Conservation (phyloP, 1,140 invertebrate genomes). For the Leptopilina clavipes region DNA sequence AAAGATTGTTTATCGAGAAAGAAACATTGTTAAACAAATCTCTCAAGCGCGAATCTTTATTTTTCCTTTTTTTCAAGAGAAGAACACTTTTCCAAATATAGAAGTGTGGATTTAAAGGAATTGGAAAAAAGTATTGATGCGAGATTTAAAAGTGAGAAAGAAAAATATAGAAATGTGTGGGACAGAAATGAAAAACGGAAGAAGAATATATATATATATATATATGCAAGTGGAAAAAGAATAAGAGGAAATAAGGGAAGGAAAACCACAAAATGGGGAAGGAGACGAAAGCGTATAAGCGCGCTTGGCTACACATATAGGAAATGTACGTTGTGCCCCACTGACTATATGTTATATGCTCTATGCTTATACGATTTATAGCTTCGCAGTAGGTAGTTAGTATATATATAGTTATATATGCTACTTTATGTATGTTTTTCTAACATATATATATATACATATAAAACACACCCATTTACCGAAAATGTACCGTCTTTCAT, state of each 20-base stretch:
- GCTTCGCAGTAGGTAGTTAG: conserved; percentile 41
- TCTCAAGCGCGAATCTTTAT: no score
- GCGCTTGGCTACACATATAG: conserved; percentile 49
- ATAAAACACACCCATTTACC: no score
- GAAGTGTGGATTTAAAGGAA: no score
- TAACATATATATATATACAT: no score
- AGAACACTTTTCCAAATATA: no score
- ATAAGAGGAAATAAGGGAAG: conserved; percentile 34
- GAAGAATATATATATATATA: no score
- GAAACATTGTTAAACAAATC: no score
- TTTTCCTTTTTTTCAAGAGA: no score
- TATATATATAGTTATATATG: conserved; percentile 38
- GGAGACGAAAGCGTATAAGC: conserved; percentile 57
- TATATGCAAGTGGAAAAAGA: background rate
- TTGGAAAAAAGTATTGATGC: background rate
- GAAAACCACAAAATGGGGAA: conserved; percentile 51
- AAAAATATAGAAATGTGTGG: background rate
- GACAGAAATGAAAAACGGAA: background rate
- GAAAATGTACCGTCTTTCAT: no score
- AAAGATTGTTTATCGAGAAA: no score
- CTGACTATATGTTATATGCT: conserved; percentile 59
- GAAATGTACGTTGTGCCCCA: conserved; percentile 54
- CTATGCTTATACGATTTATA: conserved; percentile 52
- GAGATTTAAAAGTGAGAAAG: background rate
- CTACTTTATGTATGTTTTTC: no score